Evolutionary conservation across 2,797 vertebrate genomes (phyloP).

Genomic region (Novumbra hubbsi): DNA sequence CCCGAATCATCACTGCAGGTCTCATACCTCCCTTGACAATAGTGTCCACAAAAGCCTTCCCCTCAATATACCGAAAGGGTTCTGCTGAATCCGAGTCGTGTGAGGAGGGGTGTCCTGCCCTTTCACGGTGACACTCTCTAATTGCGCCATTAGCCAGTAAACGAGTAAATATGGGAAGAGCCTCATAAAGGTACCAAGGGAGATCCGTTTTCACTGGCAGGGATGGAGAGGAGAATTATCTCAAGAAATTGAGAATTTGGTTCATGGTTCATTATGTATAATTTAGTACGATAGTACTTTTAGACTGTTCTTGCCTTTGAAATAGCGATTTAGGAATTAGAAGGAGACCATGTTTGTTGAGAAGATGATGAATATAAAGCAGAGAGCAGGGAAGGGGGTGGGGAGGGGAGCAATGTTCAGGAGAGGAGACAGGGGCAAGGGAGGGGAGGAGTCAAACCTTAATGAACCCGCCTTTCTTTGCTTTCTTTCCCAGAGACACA

Average conservation of each 20-base stretch:
- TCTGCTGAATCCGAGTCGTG: background rate
- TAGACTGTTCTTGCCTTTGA: background rate
- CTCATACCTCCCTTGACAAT: background rate
- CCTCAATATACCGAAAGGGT: background rate
- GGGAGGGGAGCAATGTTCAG: background rate
- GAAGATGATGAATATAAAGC: background rate
- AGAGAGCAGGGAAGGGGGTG: too few relatives aligned
- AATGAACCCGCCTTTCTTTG: too few relatives aligned
- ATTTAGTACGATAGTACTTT: background rate
- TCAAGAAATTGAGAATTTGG: background rate
- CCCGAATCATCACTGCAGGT: background rate
- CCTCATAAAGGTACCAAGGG: background rate
- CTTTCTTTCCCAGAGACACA: background rate
- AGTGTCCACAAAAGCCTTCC: background rate
- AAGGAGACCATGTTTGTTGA: background rate
- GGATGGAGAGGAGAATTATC: background rate
- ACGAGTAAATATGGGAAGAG: background rate
- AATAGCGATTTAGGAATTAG: background rate
- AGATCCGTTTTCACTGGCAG: background rate
- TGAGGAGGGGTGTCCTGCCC: background rate
- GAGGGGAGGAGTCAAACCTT: background rate
- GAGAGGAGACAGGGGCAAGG: background rate
- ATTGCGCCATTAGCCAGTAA: background rate
- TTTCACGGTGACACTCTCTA: background rate
- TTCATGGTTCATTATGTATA: background rate